Percentiles rank a stretch among this genome's conserved stretches.
phyloP scores from a whole-genome alignment of 1,140 invertebrate species.

The Physella acuta region DNA sequence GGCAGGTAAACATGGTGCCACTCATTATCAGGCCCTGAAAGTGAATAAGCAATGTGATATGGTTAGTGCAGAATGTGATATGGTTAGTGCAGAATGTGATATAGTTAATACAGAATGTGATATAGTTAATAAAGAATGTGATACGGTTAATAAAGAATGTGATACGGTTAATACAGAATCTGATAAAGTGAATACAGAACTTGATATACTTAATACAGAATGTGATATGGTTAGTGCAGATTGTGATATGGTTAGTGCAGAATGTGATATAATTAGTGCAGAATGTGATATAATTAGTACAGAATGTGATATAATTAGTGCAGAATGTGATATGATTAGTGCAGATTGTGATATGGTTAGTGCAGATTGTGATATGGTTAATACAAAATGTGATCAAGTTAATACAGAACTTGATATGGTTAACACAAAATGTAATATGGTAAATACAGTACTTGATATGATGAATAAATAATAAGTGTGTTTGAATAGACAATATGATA shows the following conservation, averaged over 20 bases:
- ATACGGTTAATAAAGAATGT: not conserved
- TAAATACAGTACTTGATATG: not conserved
- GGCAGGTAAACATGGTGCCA: conserved; percentile 13
- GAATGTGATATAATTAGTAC: too few relatives aligned
- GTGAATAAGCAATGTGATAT: not conserved
- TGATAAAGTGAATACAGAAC: not conserved
- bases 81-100: not conserved
- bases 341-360: not conserved
- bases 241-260: too few relatives aligned
- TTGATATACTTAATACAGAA: too few relatives aligned
- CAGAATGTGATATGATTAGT: not conserved
- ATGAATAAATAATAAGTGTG: not conserved
- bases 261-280: too few relatives aligned
- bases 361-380: not conserved
- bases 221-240: too few relatives aligned
- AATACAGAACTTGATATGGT: not conserved
- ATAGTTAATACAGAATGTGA: not conserved
- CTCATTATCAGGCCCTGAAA: conserved; percentile 15
- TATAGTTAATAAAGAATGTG: not conserved
- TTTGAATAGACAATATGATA: not conserved
- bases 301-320: not conserved
- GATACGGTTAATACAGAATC: not conserved
- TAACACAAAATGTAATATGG: not conserved
- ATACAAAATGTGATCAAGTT: not conserved
- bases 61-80: not conserved